Evolutionary conservation across 2,888 invertebrate species (phyloP), one percentile per base, ranked within the genome.

Genomic region (Tyria jacobaeae): DNA sequence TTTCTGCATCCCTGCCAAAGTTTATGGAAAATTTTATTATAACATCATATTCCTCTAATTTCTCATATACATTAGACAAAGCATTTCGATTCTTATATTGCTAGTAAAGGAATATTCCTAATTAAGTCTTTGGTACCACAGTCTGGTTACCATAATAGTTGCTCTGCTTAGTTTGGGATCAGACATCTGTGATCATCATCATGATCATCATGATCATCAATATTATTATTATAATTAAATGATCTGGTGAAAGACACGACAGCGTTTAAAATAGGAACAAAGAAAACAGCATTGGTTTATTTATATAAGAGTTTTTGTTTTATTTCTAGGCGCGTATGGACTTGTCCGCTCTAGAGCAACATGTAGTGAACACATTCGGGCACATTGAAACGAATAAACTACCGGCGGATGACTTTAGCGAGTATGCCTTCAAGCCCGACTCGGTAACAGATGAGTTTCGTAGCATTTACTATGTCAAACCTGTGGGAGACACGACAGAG

Each of bases 401-500:
- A 57, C 94, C 95, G 0, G 84, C 95, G 0, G 94, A 95, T n/a
- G 95, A 97, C 86, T 96, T 96, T 83, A 89, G 86, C 10, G 66
- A 79, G 14, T 95, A 87, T 80, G 63, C 76, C 31, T 94, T 90
- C 82, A 85, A 80, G 21, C 92, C 92, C 0, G 89, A 92, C 57
- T 79, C 91, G 25, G 94, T 96, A 17, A 96, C 95, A 6, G 89
- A 94, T 0, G 90, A 94, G 49, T 97, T 97, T 83, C 93, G 94
- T 54, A 96, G 95, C 83, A 91, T 97, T 0, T 97, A 96, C 84
- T 96, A 96, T 81, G 95, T 98, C 0, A 96, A 96, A 79, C 96
- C 98, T 0, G 94, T 96, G 12, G 96, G 96, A 72, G 97, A 97
- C 81, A 92, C 96, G 14, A 95, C 95, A 66, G 95, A 96, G 92